Conservation (phyloP, 2,113 vertebrate species). For the Jaculus jaculus region DNA sequence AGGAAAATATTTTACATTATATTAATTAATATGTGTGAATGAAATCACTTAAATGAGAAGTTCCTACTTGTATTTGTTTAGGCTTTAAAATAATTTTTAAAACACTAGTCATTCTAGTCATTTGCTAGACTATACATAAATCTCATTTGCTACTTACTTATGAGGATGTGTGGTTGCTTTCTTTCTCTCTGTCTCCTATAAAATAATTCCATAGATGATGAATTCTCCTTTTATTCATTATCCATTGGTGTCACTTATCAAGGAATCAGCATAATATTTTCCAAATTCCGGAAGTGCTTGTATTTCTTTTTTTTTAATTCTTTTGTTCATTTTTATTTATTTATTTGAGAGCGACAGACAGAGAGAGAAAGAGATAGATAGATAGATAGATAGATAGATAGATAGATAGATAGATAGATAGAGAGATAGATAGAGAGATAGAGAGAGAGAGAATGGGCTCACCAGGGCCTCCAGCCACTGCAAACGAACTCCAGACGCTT, state of each 20-base stretch:
- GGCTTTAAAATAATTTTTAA: background rate
- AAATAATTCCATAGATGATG: background rate
- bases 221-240: background rate
- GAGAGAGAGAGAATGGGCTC: too few species aligned
- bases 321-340: too few species aligned
- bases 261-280: background rate
- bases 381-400: too few species aligned
- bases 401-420: too few species aligned
- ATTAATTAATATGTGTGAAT: background rate
- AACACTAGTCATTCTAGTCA: background rate
- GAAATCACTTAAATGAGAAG: background rate
- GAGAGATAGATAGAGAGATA: too few species aligned
- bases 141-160: background rate
- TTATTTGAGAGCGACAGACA: too few species aligned
- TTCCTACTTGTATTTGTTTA: background rate
- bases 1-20: background rate
- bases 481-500: too few species aligned
- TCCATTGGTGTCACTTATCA: background rate
- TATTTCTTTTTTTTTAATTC: too few species aligned
- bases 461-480: too few species aligned
- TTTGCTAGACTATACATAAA: background rate
- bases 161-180: too few species aligned
- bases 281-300: background rate
- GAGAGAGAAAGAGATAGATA: too few species aligned
- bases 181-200: background rate